These are phyloP conservation scores for Nothocercus nigrocapillus DNA, from an alignment of 2,113 vertebrate species.

Conservation along the genomic window DNA sequence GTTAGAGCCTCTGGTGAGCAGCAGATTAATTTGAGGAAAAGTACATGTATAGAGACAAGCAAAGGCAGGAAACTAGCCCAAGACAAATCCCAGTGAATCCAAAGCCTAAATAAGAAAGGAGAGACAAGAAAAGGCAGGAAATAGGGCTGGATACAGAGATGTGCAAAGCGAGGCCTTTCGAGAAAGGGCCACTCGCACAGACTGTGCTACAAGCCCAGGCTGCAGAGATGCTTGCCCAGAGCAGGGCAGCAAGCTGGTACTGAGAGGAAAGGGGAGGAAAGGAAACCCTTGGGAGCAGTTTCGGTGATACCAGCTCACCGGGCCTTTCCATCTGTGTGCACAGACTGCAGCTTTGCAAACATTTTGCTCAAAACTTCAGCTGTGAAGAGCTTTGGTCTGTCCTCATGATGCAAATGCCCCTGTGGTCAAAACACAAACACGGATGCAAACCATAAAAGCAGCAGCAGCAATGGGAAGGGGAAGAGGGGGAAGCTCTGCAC, in stretches of 20 bases:
- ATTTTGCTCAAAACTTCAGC: neutral
- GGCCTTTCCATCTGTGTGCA: too few relatives aligned
- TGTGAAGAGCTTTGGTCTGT: neutral
- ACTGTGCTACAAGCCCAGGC: accelerated
- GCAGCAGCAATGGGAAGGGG: neutral
- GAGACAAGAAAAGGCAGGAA: neutral
- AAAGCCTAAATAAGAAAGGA: neutral
- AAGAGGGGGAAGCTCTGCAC: accelerated
- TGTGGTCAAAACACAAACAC: accelerated
- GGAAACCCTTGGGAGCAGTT: too few relatives aligned
- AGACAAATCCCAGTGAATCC: neutral
- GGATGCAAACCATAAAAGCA: accelerated
- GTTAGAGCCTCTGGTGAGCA: neutral
- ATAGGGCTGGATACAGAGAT: accelerated
- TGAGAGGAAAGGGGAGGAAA: too few relatives aligned
- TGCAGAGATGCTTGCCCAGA: accelerated
- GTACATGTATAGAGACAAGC: neutral
- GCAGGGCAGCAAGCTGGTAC: neutral
- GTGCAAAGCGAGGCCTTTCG: accelerated
- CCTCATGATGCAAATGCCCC: accelerated
- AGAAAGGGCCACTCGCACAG: neutral
- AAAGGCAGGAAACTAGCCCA: neutral
- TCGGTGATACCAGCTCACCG: too few relatives aligned
- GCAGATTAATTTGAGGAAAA: neutral
- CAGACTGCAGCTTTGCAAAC: neutral